Conservation (phyloP, 53 echinoderm and acorn worm genomes). For the Stichopus horrens region DNA sequence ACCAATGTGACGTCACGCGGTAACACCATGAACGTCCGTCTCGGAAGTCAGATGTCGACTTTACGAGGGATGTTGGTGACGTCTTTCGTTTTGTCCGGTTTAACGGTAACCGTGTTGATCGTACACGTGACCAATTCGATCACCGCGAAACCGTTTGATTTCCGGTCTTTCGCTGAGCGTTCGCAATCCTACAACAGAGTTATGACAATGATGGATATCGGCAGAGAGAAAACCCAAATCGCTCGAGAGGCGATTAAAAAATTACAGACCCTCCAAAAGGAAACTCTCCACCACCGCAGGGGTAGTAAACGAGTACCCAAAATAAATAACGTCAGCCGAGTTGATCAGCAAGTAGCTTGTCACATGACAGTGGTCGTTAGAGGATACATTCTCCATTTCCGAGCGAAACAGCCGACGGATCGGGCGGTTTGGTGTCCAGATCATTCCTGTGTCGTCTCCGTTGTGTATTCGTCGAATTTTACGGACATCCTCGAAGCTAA, state of each 20-base stretch:
- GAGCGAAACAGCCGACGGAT: not conserved
- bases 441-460: not conserved
- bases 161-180: no score
- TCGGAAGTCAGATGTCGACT: not conserved
- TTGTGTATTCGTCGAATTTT: not conserved
- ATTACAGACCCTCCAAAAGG: no score
- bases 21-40: no score
- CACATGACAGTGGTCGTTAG: not conserved
- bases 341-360: not conserved
- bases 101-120: conserved; percentile 8
- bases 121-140: not conserved
- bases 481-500: conserved; percentile 15
- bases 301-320: no score
- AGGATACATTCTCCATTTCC: conserved; percentile 14
- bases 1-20: no score
- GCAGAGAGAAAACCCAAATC: no score
- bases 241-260: no score
- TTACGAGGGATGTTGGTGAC: not conserved
- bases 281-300: no score
- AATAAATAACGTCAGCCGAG: no score
- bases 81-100: not conserved
- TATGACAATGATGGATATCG: no score
- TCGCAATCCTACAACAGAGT: no score
- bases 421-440: not conserved
- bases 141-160: no score